Evolutionary conservation across 2,113 vertebrate genomes (phyloP), one percentile per base, ranked within the genome.

Genomic region (cattle (Bos taurus)): DNA sequence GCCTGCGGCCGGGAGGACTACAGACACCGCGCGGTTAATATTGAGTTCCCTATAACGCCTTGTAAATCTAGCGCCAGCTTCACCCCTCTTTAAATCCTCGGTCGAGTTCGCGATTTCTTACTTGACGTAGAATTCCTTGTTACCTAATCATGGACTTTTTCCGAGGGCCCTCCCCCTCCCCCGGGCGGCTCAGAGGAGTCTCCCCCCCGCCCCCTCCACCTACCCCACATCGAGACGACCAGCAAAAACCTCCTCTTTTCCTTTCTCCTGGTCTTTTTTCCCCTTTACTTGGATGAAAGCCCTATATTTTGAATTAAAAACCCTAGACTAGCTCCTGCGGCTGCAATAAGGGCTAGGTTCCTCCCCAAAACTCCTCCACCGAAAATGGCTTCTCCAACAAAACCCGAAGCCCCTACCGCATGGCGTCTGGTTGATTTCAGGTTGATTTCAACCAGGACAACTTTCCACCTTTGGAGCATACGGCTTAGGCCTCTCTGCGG

Each of bases 51-150:
- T 78, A 64, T 95, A 96, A 81, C 98, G 98, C 97, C 88, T 98
- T 98, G 97, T 99, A 99, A 99, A 98, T 99, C 98, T 98, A 97
- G 81, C 93, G 90, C 57, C 30, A 21, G 26, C 52, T n/a, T 25
- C 7, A 2, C 28, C 28, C 36, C 64, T 30, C 87, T 87, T 96
- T 91, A 97, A 98, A 98, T 95, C 98, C 94, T 96, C 95, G 28
- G 96, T 92, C 95, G 95, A 95, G 97, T 98, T 98, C 56, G 0
- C 57, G 97, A 90, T 98, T 98, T 97, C 98, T 95, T 98, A 84
- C 96, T 98, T 93, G 98, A 98, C 30, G 16, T 97, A 97, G 98
- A 98, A 98, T 98, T 97, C 97, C 98, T 96, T 97, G 98, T 98
- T 98, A 96, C 97, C 95, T 93, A 98, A 98, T 98, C 97, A 67